Evolutionary conservation across 2,113 vertebrate species (phyloP).

Genomic region (Gadus macrocephalus): DNA sequence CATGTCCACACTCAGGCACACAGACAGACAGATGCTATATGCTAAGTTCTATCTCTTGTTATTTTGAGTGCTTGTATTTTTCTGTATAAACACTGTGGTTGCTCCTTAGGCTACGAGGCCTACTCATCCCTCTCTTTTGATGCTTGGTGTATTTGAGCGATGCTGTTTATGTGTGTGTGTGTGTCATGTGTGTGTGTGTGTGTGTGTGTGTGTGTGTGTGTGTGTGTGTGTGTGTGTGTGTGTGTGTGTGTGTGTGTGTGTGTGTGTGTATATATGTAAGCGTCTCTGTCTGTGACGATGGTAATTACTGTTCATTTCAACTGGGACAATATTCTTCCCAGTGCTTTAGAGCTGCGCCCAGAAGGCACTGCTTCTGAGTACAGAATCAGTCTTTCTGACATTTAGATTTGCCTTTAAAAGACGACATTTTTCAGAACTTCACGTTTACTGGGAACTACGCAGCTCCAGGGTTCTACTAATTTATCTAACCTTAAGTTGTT

Average conservation of each 20-base stretch:
- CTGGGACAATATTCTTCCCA: constrained; percentile 56
- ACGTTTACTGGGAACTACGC: constrained; percentile 60
- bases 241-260: too few species aligned
- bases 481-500: constrained; percentile 45
- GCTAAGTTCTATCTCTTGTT: too few species aligned
- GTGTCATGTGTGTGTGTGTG: too few species aligned
- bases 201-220: not conserved
- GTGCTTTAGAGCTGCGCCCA: constrained; percentile 58
- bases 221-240: too few species aligned
- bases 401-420: constrained; percentile 70
- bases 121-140: too few species aligned
- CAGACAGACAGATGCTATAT: too few species aligned
- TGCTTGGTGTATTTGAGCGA: too few species aligned
- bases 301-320: constrained; percentile 64
- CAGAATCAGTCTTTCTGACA: constrained; percentile 68
- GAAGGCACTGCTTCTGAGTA: constrained; percentile 60
- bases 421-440: constrained; percentile 65
- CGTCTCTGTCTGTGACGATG: constrained; percentile 34
- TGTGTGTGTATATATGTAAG: too few species aligned
- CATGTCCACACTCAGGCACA: too few species aligned
- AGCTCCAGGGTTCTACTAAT: constrained; percentile 47
- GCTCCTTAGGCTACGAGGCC: too few species aligned
- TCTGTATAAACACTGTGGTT: too few species aligned
- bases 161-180: not conserved
- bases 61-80: too few species aligned